Evolutionary conservation across 30 jellyfish, hydroid and myxozoan genomes (phyloP).

Genomic region (Morbakka virulenta): DNA sequence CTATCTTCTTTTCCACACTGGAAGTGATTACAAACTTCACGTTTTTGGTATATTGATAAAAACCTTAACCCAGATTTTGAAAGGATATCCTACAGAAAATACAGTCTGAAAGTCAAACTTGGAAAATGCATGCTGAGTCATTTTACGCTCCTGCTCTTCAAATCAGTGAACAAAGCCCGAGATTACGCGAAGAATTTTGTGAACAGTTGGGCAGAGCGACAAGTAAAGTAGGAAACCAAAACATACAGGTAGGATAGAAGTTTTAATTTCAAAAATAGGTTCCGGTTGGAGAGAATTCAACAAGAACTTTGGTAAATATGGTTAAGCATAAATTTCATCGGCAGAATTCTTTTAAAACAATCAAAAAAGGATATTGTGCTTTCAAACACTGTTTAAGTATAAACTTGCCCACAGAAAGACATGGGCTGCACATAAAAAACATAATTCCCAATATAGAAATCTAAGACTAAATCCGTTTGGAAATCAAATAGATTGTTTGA

Average conservation of each 20-base stretch:
- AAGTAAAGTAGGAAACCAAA: slow-evolving; percentile 28
- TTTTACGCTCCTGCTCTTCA: slow-evolving; percentile 48
- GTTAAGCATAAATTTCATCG: slow-evolving; percentile 52
- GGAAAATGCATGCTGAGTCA: too few relatives aligned
- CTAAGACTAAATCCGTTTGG: slow-evolving; percentile 30
- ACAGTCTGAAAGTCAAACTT: slow-evolving; percentile 9
- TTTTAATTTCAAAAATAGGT: slow-evolving; percentile 41
- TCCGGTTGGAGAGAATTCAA: too few relatives aligned
- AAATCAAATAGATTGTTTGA: slow-evolving; percentile 35
- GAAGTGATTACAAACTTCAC: slow-evolving; percentile 37
- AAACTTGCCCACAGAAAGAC: slow-evolving; percentile 61
- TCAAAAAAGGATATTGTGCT: slow-evolving; percentile 35
- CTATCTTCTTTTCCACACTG: slow-evolving; percentile 16
- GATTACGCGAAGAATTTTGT: slow-evolving; percentile 40
- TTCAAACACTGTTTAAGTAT: slow-evolving; percentile 50
- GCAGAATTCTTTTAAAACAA: slow-evolving; percentile 36
- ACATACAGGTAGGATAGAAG: slow-evolving; percentile 37
- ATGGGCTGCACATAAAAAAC: slow-evolving; percentile 56
- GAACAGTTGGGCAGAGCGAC: slow-evolving; percentile 43
- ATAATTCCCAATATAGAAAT: background rate
- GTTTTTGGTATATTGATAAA: slow-evolving; percentile 47
- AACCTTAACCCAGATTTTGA: slow-evolving; percentile 17
- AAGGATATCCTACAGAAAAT: slow-evolving; percentile 14
- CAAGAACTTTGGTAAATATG: slow-evolving; percentile 23
- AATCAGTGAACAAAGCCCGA: slow-evolving; percentile 45